Conservation (phyloP, 2,888 invertebrate species). For the Coenonympha glycerion region DNA sequence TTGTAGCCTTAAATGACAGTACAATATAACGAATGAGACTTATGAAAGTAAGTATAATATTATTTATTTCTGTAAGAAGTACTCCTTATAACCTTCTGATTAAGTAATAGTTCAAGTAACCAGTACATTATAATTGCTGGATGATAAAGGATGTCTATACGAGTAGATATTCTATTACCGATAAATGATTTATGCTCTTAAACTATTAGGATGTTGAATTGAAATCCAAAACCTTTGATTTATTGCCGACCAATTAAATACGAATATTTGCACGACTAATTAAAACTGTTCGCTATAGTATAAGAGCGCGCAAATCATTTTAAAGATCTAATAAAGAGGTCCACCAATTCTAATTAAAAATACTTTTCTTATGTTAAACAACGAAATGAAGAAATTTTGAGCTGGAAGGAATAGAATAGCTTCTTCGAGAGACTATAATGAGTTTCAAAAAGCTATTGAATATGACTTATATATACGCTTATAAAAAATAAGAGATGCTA, state of each 20-base stretch:
- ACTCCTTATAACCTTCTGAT: not conserved
- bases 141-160: constrained; percentile 15
- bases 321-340: no score
- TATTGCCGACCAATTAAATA: constrained; percentile 40
- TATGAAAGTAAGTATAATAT: no score
- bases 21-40: no score
- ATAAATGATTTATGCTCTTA: constrained; percentile 46
- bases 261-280: constrained; percentile 27
- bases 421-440: no score
- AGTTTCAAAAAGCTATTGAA: no score
- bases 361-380: no score
- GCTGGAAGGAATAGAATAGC: no score
- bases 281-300: constrained; percentile 15
- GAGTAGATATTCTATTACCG: constrained; percentile 43
- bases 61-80: not conserved
- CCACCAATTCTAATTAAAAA: no score
- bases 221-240: constrained; percentile 53
- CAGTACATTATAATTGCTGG: not conserved
- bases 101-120: not conserved
- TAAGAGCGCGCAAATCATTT: not conserved
- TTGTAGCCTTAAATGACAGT: no score
- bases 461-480: no score
- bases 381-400: no score
- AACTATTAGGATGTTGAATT: constrained; percentile 57
- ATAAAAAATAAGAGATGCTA: no score